Base-by-base conservation (phyloP, 2,113 vertebrate species). In the Chauna torquata region DNA sequence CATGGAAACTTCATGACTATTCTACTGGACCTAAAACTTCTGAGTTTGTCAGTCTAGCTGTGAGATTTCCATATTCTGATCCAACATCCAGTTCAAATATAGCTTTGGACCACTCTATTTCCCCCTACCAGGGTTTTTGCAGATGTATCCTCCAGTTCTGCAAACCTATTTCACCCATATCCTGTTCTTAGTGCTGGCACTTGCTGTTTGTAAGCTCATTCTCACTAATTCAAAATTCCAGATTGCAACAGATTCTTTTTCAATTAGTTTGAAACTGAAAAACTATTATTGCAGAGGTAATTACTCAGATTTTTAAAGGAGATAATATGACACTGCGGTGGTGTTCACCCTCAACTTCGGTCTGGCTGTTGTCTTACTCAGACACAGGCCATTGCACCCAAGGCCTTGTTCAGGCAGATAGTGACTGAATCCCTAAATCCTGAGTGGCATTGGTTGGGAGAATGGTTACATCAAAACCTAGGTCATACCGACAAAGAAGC, bases 21-120 rank as follows among this genome's bases (percentile, higher is more conserved):
- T 13, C 34, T 44, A 50, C 16, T 0, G 0, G 17, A 50, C 38
- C 3, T 9, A 58, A 90, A 82, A 55, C 3, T 71, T 0, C 22
- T 45, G 38, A 36, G 8, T 68, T 94, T 92, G 66, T 68, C 16
- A 10, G 3, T 38, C 8, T 64, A 2, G 0, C 82, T 79, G 28
- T 64, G 5, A 9, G 7, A 72, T 76, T 90, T 88, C 27, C 11
- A 9, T 32, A 50, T 32, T 92, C 32, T 64, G 7, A 75, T 34
- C 8, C 34, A 82, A 30, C 4, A 44, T 34, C 13, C 12, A 32
- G 12, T 8, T 32, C 32, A 88, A 90, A 4, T 3, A 58, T 16
- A 57, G 7, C 28, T 86, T 81, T 74, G 30, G 45, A 54, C 12
- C 36, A 64, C 6, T 0, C 1, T 40, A 7, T 19, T 59, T 64